A percentile compares a stretch with the other conserved stretches of the same genome.
Conservation (phyloP, 2,888 invertebrate species). For the Agrilus cyanescens region DNA sequence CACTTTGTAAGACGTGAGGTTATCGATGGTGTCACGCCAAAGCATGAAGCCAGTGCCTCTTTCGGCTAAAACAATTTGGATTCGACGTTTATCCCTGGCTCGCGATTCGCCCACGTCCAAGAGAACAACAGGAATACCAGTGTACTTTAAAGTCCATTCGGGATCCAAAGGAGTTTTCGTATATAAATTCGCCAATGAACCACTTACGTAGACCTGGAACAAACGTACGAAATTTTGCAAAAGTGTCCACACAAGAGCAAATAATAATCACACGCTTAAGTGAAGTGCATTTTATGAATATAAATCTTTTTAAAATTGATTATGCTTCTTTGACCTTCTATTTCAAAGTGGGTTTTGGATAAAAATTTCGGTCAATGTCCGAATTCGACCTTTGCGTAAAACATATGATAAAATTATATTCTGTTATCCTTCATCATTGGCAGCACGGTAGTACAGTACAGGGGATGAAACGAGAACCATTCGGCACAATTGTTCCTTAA, state of each 20-base stretch:
- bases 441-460: too few species aligned
- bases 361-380: too few species aligned
- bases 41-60: slow-evolving; percentile 70
- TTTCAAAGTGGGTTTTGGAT: too few species aligned
- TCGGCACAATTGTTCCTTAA: too few species aligned
- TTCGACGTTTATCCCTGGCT: slow-evolving; percentile 50
- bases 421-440: too few species aligned
- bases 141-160: slow-evolving; percentile 61
- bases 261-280: background rate
- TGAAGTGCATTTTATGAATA: background rate
- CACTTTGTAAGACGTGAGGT: slow-evolving; percentile 60
- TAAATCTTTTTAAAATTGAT: background rate
- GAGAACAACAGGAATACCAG: slow-evolving; percentile 67
- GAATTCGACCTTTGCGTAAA: too few species aligned
- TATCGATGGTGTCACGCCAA: slow-evolving; percentile 72
- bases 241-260: background rate
- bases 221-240: slow-evolving; percentile 7
- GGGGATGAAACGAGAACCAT: too few species aligned
- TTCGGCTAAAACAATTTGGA: slow-evolving; percentile 25
- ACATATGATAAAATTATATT: too few species aligned
- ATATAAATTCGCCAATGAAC: slow-evolving; percentile 63
- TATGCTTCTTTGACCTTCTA: too few species aligned
- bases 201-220: slow-evolving; percentile 57
- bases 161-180: slow-evolving; percentile 44
- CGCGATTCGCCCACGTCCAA: slow-evolving; percentile 66